A percentile compares a stretch with the other conserved stretches of the same genome.
Evolutionary conservation across 2,113 vertebrate genomes (phyloP).

Genomic region (Sylvia atricapilla): DNA sequence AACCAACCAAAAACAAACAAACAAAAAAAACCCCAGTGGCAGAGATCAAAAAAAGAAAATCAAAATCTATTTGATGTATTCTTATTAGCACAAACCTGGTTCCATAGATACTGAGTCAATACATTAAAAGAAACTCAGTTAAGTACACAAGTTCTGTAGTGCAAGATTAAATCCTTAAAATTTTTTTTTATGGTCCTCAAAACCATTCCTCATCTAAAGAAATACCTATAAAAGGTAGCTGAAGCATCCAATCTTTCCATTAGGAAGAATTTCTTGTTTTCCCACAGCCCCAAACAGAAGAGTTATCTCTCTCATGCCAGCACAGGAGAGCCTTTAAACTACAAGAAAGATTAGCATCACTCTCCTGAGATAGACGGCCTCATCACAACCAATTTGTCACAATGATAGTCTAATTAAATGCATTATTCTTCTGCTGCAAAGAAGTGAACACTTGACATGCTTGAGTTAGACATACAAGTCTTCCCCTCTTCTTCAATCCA

Average conservation of each 20-base stretch:
- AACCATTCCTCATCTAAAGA: background rate
- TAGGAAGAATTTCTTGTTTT: background rate
- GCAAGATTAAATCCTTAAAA: background rate
- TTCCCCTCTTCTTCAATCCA: background rate
- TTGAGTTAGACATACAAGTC: constrained; percentile 28
- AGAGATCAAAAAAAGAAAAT: background rate
- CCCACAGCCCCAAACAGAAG: background rate
- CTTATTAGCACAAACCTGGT: background rate
- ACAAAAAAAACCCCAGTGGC: no score
- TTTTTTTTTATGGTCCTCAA: background rate
- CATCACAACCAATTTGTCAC: constrained; percentile 75
- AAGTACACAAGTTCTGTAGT: background rate
- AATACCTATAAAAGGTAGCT: background rate
- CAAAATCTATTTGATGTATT: background rate
- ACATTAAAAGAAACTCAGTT: background rate
- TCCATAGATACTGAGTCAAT: background rate
- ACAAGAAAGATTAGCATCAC: constrained; percentile 60
- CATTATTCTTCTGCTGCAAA: constrained; percentile 63
- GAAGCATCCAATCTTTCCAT: background rate
- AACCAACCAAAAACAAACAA: background rate
- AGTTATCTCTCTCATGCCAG: constrained; percentile 2
- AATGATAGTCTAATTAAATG: constrained; percentile 71
- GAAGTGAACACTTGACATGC: constrained; percentile 54
- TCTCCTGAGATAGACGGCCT: constrained; percentile 58
- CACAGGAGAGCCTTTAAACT: constrained; percentile 61